Conservation (phyloP, 1,140 invertebrate genomes). For the Bicyclus anynana region DNA sequence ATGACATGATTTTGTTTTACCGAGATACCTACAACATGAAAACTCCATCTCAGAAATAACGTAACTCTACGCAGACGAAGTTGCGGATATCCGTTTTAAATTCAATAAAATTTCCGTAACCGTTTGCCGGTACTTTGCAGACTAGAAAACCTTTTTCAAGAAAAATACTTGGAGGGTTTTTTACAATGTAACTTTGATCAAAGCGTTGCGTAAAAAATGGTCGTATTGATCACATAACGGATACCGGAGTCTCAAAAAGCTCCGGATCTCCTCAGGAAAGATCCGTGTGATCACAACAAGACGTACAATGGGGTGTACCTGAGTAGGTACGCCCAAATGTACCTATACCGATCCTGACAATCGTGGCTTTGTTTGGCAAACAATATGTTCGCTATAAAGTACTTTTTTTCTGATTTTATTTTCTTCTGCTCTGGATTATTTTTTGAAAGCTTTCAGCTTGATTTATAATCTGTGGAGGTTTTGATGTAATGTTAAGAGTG, state of each 20-base stretch:
- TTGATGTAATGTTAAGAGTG: background rate
- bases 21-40: too few species aligned
- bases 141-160: too few species aligned
- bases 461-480: background rate
- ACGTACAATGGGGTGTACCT: background rate
- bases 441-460: background rate
- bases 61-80: too few species aligned
- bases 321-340: too few species aligned
- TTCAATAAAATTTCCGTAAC: too few species aligned
- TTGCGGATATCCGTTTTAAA: too few species aligned
- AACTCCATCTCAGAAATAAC: too few species aligned
- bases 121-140: too few species aligned
- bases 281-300: background rate
- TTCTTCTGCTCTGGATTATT: background rate
- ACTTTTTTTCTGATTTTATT: background rate
- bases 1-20: too few species aligned
- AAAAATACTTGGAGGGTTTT: too few species aligned
- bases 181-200: background rate
- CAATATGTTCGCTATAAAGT: background rate
- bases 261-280: background rate
- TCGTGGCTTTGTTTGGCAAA: background rate
- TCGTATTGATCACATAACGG: background rate
- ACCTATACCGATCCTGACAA: background rate
- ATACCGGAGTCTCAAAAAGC: background rate
- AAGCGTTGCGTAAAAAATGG: background rate